These are phyloP conservation scores for Brenthis ino DNA, from an alignment of 2,888 invertebrate species.

Conservation along the genomic window DNA sequence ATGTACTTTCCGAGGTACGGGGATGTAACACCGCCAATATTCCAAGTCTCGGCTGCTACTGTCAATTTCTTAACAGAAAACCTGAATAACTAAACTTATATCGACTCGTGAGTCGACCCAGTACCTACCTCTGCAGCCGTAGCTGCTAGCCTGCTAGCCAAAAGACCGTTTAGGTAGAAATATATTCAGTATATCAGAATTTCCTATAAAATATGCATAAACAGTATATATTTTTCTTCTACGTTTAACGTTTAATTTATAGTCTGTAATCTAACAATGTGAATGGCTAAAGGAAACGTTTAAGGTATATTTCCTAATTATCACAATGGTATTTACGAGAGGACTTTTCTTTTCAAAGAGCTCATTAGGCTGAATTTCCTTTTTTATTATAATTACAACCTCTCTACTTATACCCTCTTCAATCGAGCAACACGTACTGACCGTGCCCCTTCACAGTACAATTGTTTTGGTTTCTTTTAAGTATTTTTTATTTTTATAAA, in stretches of 20 bases:
- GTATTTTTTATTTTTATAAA: background rate
- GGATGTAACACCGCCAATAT: too few species aligned
- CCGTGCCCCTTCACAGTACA: background rate
- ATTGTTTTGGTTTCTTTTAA: background rate
- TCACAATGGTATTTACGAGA: slow-evolving; percentile 16
- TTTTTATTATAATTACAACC: slow-evolving; percentile 14
- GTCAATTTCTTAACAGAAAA: too few species aligned
- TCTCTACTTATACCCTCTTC: slow-evolving; percentile 12
- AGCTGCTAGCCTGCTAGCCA: too few species aligned
- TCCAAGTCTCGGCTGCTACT: too few species aligned
- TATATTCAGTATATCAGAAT: too few species aligned
- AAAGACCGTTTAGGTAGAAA: too few species aligned
- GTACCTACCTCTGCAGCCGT: too few species aligned
- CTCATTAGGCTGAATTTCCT: slow-evolving; percentile 16
- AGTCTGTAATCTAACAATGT: background rate
- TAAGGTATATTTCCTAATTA: slow-evolving; percentile 14
- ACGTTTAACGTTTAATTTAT: background rate
- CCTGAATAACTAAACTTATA: too few species aligned
- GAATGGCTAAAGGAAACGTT: slow-evolving; percentile 12
- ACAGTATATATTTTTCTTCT: too few species aligned
- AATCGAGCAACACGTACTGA: slow-evolving; percentile 13
- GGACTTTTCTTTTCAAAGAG: slow-evolving; percentile 18
- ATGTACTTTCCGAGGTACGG: too few species aligned
- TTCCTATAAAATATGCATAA: too few species aligned
- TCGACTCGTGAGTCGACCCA: too few species aligned